Conservation (phyloP, 2,797 vertebrate genomes). For the Oophaga sylvatica region DNA sequence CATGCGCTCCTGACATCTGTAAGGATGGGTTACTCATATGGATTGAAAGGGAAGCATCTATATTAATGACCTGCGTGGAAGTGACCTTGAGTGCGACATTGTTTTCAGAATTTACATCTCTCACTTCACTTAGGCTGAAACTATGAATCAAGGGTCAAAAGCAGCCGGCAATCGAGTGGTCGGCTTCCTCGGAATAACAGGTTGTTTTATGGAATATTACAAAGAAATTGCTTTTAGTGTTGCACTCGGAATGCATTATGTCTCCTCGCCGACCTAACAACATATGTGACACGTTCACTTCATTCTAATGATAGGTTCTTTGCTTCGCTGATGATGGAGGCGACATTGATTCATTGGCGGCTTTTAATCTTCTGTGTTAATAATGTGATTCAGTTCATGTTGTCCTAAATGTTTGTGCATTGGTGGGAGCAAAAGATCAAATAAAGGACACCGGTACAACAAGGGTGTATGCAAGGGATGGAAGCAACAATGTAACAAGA, state of each 20-base stretch:
- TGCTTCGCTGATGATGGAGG: neutral
- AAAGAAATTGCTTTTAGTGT: constrained; percentile 21
- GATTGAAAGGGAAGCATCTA: neutral
- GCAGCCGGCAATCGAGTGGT: neutral
- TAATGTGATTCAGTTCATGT: neutral
- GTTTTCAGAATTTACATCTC: constrained; percentile 19
- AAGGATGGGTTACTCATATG: constrained; percentile 17
- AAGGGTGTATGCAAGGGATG: neutral
- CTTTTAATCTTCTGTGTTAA: neutral
- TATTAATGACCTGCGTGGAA: neutral
- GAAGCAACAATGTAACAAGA: neutral
- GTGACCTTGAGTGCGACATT: constrained; percentile 25
- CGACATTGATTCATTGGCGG: neutral
- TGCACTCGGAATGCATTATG: neutral
- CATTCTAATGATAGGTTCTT: neutral
- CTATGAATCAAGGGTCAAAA: constrained; percentile 32
- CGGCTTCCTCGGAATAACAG: constrained; percentile 14
- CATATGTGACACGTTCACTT: too few species aligned
- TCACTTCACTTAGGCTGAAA: neutral
- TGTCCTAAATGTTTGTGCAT: neutral
- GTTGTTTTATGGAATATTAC: constrained; percentile 8
- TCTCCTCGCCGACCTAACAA: neutral
- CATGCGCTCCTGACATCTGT: neutral
- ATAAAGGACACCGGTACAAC: too few species aligned
- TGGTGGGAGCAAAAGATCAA: neutral